These are phyloP conservation scores for Pollimyrus isidori DNA, from an alignment of 2,113 vertebrate species.

Conservation along the genomic window DNA sequence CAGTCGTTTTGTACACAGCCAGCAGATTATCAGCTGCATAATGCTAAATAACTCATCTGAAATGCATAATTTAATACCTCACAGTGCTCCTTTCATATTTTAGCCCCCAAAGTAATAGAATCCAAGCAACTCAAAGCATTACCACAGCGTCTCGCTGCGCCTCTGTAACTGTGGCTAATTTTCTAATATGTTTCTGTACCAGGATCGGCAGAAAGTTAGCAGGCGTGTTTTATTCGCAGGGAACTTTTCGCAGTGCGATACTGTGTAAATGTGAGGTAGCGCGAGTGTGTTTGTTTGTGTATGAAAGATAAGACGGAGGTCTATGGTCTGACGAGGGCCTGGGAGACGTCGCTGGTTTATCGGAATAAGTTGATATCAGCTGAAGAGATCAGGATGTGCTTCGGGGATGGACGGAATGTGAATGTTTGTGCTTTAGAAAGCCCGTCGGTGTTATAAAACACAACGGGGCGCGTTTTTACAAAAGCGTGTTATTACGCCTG, in stretches of 20 bases:
- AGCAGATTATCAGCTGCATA: neutral
- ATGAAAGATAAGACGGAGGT: neutral
- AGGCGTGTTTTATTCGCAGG: neutral
- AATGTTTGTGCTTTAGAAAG: neutral
- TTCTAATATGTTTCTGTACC: neutral
- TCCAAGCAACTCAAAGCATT: neutral
- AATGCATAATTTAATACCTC: constrained; percentile 10
- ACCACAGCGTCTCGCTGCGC: neutral
- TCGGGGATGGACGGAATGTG: neutral
- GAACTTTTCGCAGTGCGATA: neutral
- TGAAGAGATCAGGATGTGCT: neutral
- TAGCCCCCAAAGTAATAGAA: neutral
- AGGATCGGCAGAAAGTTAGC: neutral
- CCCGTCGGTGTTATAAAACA: neutral
- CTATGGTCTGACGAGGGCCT: neutral
- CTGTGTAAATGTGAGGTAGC: neutral
- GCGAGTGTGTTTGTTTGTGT: neutral
- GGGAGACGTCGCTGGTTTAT: neutral
- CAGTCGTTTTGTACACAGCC: neutral
- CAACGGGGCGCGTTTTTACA: neutral
- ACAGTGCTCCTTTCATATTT: neutral
- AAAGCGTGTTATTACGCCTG: neutral
- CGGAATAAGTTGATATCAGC: constrained; percentile 9
- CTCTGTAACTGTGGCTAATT: neutral
- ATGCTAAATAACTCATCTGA: constrained; percentile 1